Conservation (phyloP, 1,140 invertebrate species). For the Cyclina sinensis region DNA sequence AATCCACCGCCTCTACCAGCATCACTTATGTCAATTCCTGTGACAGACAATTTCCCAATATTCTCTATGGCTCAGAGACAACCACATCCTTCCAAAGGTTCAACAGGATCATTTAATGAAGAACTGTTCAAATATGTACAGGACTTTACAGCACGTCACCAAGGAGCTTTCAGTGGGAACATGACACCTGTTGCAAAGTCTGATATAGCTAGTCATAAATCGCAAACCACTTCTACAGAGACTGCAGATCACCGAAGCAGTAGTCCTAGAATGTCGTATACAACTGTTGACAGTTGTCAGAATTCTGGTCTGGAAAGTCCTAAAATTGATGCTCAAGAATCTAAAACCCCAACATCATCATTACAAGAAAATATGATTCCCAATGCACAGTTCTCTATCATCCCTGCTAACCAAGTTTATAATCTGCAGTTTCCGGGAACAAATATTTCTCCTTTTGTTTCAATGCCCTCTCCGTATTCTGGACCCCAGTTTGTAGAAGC, state of each 20-base stretch:
- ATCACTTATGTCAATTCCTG: constrained; percentile 51
- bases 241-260: constrained; percentile 14
- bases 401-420: constrained; percentile 36
- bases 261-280: constrained; percentile 37
- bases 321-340: not conserved
- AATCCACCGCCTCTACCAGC: constrained; percentile 63
- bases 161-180: not conserved
- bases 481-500: constrained; percentile 49
- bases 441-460: constrained; percentile 38
- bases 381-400: constrained; percentile 33
- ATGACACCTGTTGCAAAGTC: not conserved
- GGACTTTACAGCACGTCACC: constrained; percentile 33
- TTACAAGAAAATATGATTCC: constrained; percentile 18
- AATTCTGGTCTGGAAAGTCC: not conserved
- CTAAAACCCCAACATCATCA: not conserved
- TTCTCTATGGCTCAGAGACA: constrained; percentile 56
- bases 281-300: constrained; percentile 27
- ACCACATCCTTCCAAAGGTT: constrained; percentile 15
- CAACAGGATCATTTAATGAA: constrained; percentile 52
- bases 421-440: constrained; percentile 45
- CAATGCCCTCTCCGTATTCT: constrained; percentile 7
- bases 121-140: constrained; percentile 49
- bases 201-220: constrained; percentile 35
- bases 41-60: constrained; percentile 50
- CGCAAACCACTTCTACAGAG: constrained; percentile 25